Conservation (phyloP, 2,797 vertebrate species). For the Champsocephalus gunnari region DNA sequence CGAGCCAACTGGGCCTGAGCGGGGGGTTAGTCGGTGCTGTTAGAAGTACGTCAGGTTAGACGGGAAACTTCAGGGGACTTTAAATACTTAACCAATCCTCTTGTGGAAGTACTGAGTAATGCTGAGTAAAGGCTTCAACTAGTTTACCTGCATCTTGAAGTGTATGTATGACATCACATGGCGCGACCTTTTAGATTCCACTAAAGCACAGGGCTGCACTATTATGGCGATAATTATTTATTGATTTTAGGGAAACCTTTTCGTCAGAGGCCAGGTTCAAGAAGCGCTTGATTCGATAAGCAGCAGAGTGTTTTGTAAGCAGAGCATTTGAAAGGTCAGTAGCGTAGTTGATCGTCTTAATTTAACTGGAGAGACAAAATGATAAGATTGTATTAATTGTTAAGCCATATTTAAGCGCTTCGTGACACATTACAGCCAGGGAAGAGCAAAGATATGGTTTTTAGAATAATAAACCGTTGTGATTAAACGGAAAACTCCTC, state of each 20-base stretch:
- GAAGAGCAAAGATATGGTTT: not conserved
- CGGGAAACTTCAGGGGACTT: not conserved
- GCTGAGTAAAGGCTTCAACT: not conserved
- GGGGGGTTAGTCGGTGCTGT: not conserved
- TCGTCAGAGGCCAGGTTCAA: too few relatives aligned
- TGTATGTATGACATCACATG: not conserved
- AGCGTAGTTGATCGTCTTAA: too few relatives aligned
- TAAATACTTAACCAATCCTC: not conserved
- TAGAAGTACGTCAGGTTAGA: not conserved
- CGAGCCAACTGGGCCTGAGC: slow-evolving; percentile 85
- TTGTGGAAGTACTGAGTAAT: not conserved
- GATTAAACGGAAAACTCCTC: not conserved
- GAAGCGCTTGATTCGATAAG: too few relatives aligned
- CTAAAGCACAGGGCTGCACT: too few relatives aligned
- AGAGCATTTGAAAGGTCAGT: too few relatives aligned
- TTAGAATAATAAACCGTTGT: not conserved
- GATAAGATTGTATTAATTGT: too few relatives aligned
- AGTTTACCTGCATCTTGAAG: not conserved
- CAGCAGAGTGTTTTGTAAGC: too few relatives aligned
- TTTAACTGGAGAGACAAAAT: too few relatives aligned
- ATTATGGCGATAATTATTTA: too few relatives aligned
- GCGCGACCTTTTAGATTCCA: slow-evolving; percentile 26
- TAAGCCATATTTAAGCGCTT: not conserved
- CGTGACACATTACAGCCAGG: not conserved
- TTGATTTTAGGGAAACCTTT: too few relatives aligned